Evolutionary conservation across 2,888 invertebrate species (phyloP), one percentile per base, ranked within the genome.

Genomic region (Cryptophagus acutangulus): DNA sequence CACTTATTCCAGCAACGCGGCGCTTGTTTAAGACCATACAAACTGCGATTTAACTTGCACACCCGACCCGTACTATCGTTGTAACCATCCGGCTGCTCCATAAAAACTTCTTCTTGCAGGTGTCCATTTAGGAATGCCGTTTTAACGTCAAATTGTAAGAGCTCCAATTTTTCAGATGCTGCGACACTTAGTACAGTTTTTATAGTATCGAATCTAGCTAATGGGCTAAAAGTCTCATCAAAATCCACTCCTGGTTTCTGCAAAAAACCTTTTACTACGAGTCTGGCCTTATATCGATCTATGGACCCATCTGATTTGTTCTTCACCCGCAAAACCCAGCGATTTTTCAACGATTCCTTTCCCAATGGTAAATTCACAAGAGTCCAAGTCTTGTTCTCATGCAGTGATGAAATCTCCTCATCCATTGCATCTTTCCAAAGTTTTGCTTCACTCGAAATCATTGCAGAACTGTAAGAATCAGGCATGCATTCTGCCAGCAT

Each of bases 31-130:
- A n/a, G n/a, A n/a, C n/a, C n/a, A n/a, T 66, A 66, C 13, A 66
- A 29, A 30, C 57, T 52, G 35, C 49, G 50, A 3, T 47, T 44
- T 14, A 66, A 44, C 20, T 52, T 51, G 38, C 63, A 66, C 1
- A 61, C 59, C 15, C 20, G 20, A 10, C 16, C 17, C 10, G 10
- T 8, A 28, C 29, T 4, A 3, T 18, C 30, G 3, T 8, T 24
- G 41, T 30, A 14, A 35, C 17, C n/a, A 31, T 15, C n/a, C 51
- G 49, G 16, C 46, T 42, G 38, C 52, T 49, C 2, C 40, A 12
- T n/a, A n/a, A n/a, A n/a, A n/a, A n/a, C n/a, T n/a, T n/a, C n/a
- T n/a, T n/a, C n/a, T n/a, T n/a, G n/a, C 14, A 54, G n/a, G 20
- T 48, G 35, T 24, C 52, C 51, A 33, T 53, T 39, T 6, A 55